phyloP scores from a whole-genome alignment of 2,797 vertebrate genomes.

The Taeniopygia guttata region DNA sequence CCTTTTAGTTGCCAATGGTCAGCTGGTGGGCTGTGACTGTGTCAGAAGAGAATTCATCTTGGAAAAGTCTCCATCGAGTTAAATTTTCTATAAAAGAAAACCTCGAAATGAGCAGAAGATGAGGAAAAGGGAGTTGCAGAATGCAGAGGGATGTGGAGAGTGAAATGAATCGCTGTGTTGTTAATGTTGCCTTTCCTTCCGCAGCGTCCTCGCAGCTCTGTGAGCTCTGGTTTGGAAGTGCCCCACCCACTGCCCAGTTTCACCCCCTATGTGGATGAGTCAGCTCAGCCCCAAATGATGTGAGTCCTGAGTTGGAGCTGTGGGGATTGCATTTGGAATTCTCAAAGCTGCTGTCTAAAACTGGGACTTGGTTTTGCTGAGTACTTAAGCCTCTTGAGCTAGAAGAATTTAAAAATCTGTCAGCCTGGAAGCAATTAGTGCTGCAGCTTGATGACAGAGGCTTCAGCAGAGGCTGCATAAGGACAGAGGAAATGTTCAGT shows the following conservation, averaged over 20 bases:
- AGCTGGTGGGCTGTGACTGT: neutral
- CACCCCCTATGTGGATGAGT: conserved; percentile 91
- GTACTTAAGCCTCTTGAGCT: neutral
- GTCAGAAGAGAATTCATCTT: neutral
- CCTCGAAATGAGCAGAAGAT: neutral
- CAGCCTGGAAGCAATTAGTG: neutral
- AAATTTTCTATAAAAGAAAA: neutral
- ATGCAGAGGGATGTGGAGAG: too few relatives aligned
- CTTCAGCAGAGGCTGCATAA: neutral
- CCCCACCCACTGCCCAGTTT: conserved; percentile 72
- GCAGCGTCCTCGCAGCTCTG: conserved; percentile 10
- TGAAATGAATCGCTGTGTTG: neutral
- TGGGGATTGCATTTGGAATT: neutral
- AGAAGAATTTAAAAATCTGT: neutral
- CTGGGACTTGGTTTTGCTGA: neutral
- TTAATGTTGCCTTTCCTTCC: neutral
- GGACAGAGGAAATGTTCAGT: neutral
- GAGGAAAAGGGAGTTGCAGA: neutral
- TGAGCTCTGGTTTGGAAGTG: neutral
- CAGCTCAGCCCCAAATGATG: conserved; percentile 85
- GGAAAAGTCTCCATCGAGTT: neutral
- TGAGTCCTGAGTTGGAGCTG: conserved; percentile 73
- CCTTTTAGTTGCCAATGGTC: too few relatives aligned
- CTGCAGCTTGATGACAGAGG: neutral
- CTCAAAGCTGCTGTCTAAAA: neutral